Percentiles rank a stretch among this genome's conserved stretches.
Evolutionary conservation across 2,113 vertebrate genomes (phyloP).

Genomic region (Cranoglanis bouderius): DNA sequence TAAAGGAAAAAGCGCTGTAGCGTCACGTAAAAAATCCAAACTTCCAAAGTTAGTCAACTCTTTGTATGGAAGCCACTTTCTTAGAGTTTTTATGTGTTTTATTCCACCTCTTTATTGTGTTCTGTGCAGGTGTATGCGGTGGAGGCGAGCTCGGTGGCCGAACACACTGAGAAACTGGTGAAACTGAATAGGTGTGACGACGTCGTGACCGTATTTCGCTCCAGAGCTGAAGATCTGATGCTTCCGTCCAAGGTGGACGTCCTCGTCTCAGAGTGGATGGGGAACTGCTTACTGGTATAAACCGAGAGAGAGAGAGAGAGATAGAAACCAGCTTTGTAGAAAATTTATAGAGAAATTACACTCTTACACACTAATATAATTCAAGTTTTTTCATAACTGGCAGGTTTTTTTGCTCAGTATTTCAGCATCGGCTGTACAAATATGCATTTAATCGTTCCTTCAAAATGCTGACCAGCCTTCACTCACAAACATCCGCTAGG

Average conservation of each 20-base stretch:
- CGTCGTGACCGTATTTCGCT: conserved; percentile 72
- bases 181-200: conserved; percentile 73
- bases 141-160: conserved; percentile 79
- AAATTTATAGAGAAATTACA: not conserved
- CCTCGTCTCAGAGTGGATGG: conserved; percentile 85
- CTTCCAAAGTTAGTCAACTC: not conserved
- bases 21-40: not conserved
- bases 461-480: too few species aligned
- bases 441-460: not conserved
- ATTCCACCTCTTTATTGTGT: not conserved
- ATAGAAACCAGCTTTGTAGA: too few species aligned
- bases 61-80: not conserved
- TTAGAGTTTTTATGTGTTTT: not conserved
- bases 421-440: too few species aligned
- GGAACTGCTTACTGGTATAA: conserved; percentile 81
- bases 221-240: conserved; percentile 75
- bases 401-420: too few species aligned
- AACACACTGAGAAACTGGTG: conserved; percentile 77
- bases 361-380: not conserved
- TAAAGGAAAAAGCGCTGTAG: not conserved
- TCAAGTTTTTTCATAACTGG: not conserved
- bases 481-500: not conserved
- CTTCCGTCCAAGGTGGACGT: conserved; percentile 79
- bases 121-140: conserved; percentile 77
- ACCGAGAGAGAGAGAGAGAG: not conserved